Conservation (phyloP, 2,797 vertebrate species). For the Amniataba percoides region DNA sequence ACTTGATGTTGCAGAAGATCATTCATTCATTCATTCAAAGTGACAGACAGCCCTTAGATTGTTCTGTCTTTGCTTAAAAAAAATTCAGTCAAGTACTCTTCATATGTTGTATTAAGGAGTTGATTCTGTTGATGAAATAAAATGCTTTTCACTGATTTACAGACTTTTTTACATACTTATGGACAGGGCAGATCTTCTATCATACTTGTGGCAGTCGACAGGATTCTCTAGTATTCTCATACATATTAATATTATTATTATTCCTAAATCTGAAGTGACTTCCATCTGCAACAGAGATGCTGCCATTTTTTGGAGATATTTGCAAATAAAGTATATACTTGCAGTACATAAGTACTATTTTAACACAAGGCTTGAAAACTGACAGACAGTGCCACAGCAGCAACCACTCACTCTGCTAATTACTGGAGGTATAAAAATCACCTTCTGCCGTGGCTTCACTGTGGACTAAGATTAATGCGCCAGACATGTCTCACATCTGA, state of each 20-base stretch:
- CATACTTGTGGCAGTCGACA: neutral
- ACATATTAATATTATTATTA: no score
- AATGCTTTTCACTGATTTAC: neutral
- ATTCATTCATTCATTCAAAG: no score
- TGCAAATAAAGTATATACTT: neutral
- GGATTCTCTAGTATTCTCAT: no score
- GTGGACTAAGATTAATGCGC: constrained; percentile 66
- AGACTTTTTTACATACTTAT: neutral
- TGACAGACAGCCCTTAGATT: no score
- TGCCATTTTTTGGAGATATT: neutral
- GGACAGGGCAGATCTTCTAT: neutral
- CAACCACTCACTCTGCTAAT: constrained; percentile 40
- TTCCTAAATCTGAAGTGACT: neutral
- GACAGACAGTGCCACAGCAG: constrained; percentile 18
- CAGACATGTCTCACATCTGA: constrained; percentile 61
- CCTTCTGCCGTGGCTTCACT: constrained; percentile 47
- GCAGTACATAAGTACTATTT: constrained; percentile 2
- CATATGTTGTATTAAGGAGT: neutral
- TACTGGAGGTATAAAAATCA: constrained; percentile 51
- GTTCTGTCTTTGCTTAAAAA: no score
- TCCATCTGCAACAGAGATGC: neutral
- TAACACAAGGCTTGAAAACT: constrained; percentile 8
- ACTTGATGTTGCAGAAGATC: no score
- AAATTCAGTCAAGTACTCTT: neutral
- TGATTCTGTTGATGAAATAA: neutral